Evolutionary conservation across 2,797 vertebrate species (phyloP), one percentile per base, ranked within the genome.

Genomic region (Tamandua tetradactyla): DNA sequence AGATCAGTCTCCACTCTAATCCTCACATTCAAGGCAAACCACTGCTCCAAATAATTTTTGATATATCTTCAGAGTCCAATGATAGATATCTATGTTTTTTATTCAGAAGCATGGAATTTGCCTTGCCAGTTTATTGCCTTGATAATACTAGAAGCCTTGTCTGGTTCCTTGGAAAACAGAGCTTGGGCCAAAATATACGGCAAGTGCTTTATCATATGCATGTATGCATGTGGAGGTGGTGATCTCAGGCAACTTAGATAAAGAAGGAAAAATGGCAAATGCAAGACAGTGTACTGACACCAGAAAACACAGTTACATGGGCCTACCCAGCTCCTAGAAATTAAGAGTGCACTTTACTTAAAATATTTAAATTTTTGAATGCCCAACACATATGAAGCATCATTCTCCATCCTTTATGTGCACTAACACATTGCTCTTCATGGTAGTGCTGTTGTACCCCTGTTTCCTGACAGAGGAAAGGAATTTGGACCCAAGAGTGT

Each of bases 11-110:
- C 42, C 13, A 14, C 7, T 78, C 84, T 79, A 88, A 91, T 20
- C 30, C 59, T 75, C 32, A 69, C 61, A 69, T 40, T 27, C 20
- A 90, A 88, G 40, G 32, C 9, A n/a, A 85, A 69, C 6, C 17
- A 5, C 37, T 40, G 12, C 2, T 55, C 30, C n/a, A 85, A 7
- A 40, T 69, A 15, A 17, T 7, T 17, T 87, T 69, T 88, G 32
- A 35, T 49, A 64, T 27, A 35, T 49, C 18, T 40, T 72, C 42
- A 57, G 22, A 82, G 47, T 95, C 15, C 35, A 71, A 9, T 30
- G 22, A 57, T 72, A n/a, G 32, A 27, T 91, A 23, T 42, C 75
- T 87, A 85, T 93, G 37, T 49, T 88, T 95, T 91, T 44, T 79
- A 64, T 79, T 84, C 83, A 85, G 87, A 87, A 74, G 22, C 22